Evolutionary conservation across 2,113 vertebrate species (phyloP), one percentile per base, ranked within the genome.

Genomic region (Proterorhinus semilunaris): DNA sequence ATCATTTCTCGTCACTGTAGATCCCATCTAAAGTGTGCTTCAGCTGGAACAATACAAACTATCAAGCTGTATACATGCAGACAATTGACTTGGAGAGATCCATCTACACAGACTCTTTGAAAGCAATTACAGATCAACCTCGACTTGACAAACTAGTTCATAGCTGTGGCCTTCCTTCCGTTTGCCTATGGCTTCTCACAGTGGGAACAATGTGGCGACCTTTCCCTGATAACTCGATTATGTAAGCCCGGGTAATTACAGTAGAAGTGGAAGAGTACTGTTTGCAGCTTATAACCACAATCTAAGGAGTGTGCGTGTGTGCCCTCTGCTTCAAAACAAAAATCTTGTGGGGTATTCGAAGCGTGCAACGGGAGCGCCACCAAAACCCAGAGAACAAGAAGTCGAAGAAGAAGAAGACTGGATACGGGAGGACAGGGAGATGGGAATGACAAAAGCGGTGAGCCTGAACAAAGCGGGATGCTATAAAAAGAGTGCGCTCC

Each of bases 221-320:
- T 91, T 85, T 90, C 74, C 62, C 76, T 82, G 75, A 86, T 88
- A 85, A 88, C 89, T 87, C 74, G 79, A 74, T 90, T 89, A 90
- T 62, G 58, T 76, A 89, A 89, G 78, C 52, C 55, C 79, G 80
- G 88, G 86, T 90, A 89, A 91, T 90, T 90, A 86, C 77, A 78
- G 81, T 79, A 71, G 84, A 84, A 88, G 81, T 89, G 84, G 83
- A 87, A 82, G 78, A 83, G 62, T 62, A 81, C 71, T 72, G 81
- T 75, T 75, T 54, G 65, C 66, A 49, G 81, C 81, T 68, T 52
- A 54, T 36, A 79, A 67, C 77, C 62, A 70, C 62, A 65, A 83
- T 80, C 74, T 76, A 13, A 61, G 42, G 27, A 4, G 27, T 36
- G 27, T 36, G 27, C 42, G 80, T 16, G 49, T 63, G 83, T 86